Conservation (phyloP, 1,140 invertebrate genomes). For the Pantala flavescens region DNA sequence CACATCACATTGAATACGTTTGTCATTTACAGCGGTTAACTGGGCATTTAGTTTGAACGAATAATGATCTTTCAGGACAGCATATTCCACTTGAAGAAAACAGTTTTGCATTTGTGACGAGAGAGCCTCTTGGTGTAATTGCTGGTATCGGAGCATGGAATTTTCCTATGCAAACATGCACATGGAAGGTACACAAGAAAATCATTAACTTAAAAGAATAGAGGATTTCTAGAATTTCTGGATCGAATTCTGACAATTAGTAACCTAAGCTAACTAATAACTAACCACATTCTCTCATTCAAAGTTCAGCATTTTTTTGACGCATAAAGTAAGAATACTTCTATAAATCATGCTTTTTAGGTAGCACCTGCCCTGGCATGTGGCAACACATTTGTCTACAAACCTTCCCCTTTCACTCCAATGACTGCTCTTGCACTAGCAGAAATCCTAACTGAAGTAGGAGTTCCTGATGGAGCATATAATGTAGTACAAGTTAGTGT, state of each 20-base stretch:
- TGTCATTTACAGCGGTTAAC: too few species aligned
- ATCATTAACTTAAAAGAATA: neutral
- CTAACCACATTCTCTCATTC: too few species aligned
- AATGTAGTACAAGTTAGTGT: slow-evolving; percentile 43
- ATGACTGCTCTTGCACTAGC: slow-evolving; percentile 41
- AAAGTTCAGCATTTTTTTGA: too few species aligned
- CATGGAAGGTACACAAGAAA: slow-evolving; percentile 33
- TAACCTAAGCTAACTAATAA: too few species aligned
- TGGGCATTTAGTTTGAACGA: too few species aligned
- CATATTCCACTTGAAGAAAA: slow-evolving; percentile 31
- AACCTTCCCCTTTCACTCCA: slow-evolving; percentile 44
- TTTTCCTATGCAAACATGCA: slow-evolving; percentile 45
- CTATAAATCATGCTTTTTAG: slow-evolving; percentile 19
- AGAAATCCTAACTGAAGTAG: slow-evolving; percentile 40
- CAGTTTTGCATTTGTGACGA: slow-evolving; percentile 35
- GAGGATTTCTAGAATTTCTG: neutral
- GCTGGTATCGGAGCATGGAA: slow-evolving; percentile 48
- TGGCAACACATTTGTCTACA: slow-evolving; percentile 46
- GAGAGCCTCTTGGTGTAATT: slow-evolving; percentile 44
- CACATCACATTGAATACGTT: too few species aligned
- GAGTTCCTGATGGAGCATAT: slow-evolving; percentile 41
- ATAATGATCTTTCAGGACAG: slow-evolving; percentile 31
- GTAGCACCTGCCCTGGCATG: slow-evolving; percentile 42
- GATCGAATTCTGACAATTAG: too few species aligned
- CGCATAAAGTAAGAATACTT: too few species aligned